Evolutionary conservation across 2,797 vertebrate genomes (phyloP).

Genomic region (Takifugu ocellatus): DNA sequence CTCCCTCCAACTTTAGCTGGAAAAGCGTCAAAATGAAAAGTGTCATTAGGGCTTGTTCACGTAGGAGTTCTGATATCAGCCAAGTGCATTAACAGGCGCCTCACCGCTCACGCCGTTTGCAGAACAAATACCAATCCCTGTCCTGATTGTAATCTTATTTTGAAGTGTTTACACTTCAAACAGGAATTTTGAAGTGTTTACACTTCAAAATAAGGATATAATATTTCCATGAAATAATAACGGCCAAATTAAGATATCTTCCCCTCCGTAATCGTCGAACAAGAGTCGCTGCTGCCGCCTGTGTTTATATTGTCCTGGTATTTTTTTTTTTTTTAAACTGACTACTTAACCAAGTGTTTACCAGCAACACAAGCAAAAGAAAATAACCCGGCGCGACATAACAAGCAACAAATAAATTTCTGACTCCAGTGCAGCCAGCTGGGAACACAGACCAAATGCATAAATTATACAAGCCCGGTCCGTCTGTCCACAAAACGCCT

Average conservation of each 20-base stretch:
- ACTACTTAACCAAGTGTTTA: slow-evolving; percentile 10
- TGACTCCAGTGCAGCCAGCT: slow-evolving; percentile 25
- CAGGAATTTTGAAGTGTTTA: too few relatives aligned
- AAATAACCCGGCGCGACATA: slow-evolving; percentile 18
- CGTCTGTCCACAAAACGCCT: slow-evolving; percentile 6
- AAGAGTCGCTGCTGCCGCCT: too few relatives aligned
- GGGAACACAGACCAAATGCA: slow-evolving; percentile 41
- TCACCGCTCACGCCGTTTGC: slow-evolving; percentile 4
- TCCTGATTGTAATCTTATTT: slow-evolving; percentile 24
- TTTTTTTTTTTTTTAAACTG: background rate
- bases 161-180: too few relatives aligned
- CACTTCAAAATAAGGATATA: too few relatives aligned
- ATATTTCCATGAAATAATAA: background rate
- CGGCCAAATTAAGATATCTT: too few relatives aligned
- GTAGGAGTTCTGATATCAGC: slow-evolving; percentile 28
- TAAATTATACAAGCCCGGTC: slow-evolving; percentile 33
- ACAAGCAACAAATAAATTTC: slow-evolving; percentile 1
- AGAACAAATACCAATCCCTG: slow-evolving; percentile 16
- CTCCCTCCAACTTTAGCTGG: background rate
- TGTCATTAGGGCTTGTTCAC: slow-evolving; percentile 25
- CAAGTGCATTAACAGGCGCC: slow-evolving; percentile 8
- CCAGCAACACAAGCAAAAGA: slow-evolving; percentile 21
- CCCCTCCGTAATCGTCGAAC: too few relatives aligned
- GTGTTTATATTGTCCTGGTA: too few relatives aligned
- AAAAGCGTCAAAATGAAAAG: slow-evolving; percentile 1